Base-by-base conservation (phyloP, 1,140 invertebrate species). In the Galendromus occidentalis region DNA sequence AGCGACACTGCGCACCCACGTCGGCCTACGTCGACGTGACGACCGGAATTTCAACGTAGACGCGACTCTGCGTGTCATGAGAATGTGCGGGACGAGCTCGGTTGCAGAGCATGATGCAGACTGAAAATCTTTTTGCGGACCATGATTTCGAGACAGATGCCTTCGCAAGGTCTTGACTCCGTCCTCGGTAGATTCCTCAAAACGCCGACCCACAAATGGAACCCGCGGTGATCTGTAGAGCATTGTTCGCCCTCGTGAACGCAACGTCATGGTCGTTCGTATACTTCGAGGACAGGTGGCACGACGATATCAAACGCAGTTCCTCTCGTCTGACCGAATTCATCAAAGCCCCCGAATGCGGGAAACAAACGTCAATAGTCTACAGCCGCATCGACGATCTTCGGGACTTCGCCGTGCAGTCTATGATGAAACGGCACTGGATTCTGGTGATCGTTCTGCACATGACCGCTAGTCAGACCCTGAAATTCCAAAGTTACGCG, bases 151-250 rank as follows among this genome's bases (percentile, higher is more conserved):
- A n/a, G n/a, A n/a, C n/a, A n/a, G n/a, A n/a, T n/a, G n/a, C n/a
- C n/a, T n/a, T n/a, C n/a, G n/a, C n/a, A n/a, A n/a, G n/a, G n/a
- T n/a, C n/a, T n/a, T n/a, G n/a, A n/a, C n/a, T n/a, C n/a, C n/a
- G n/a, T n/a, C n/a, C n/a, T n/a, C n/a, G n/a, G n/a, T 6, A 39
- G 33, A 39, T 6, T 6, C 33, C 33, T 9, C 4, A 6, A 9
- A 39, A 4, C 4, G 33, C 33, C 33, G 9, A 6, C 33, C 4
- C 33, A 39, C 33, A 39, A 9, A 39, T 39, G 33, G 33, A 39
- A 39, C 33, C 33, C 33, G 33, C 68, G 71, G 2, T 69, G 74
- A 42, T 45, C 66, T 45, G 71, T 67, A 44, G 44, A 44, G 42
- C 65, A 64, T 45, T 66, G 42, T 66, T 66, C 6, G 7, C 44